Base-by-base conservation (phyloP, 2,113 vertebrate species). In the Poeciliopsis prolifica region DNA sequence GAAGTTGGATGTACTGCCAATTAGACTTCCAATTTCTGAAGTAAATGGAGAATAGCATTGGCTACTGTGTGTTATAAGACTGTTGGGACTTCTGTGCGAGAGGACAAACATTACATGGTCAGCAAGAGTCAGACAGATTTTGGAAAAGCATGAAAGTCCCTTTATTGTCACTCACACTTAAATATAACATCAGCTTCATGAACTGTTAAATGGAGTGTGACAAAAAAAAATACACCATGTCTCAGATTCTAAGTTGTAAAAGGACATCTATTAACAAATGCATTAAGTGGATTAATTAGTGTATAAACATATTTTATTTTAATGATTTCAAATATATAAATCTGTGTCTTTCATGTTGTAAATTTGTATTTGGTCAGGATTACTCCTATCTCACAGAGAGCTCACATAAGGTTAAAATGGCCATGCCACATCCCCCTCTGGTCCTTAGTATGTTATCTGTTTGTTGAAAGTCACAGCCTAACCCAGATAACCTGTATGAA, bases 401-500 rank as follows among this genome's bases (percentile, higher is more conserved):
- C 66, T 65, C 12, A 77, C 65, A 84, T 66, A 67, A 78, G 77
- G 77, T 84, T 74, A 83, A 87, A 79, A 83, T 65, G 62, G 35
- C 76, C 77, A 35, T 72, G 65, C 65, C 48, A 30, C 82, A 60
- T 62, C 79, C 70, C 37, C 44, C 68, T 40, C 44, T 19, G 1
- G 65, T 68, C n/a, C 37, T 65, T 68, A 30, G 37, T 68, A 61
- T 29, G 3, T 80, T 78, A 76, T 88, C 88, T 83, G 67, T 88
- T 83, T 80, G 65, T 75, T 89, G 76, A 89, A 83, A 81, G 86
- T 72, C 72, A 61, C 67, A 80, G 75, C 77, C 44, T 48, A 51
- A 75, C 75, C 77, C 40, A 86, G 78, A 87, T 85, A 80, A 79
- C 74, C 81, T 87, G 70, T 68, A 81, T 82, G 85, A 79, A 79